Base-by-base conservation (phyloP, 2,797 vertebrate genomes). In the Nothura maculosa region DNA sequence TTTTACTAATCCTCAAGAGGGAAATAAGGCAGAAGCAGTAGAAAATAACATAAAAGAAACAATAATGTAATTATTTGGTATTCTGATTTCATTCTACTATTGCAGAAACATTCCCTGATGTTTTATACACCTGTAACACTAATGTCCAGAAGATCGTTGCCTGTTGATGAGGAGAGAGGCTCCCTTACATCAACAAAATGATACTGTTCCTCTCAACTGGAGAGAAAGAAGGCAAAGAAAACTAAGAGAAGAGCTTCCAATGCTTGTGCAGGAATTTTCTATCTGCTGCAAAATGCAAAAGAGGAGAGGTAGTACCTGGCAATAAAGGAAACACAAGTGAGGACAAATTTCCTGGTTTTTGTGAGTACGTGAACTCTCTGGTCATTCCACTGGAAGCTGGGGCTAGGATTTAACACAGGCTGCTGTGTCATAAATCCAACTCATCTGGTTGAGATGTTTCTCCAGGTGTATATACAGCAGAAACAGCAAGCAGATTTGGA, bases 31-130 rank as follows among this genome's bases (percentile, higher is more conserved):
- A 68, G 30, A 93, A 75, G 4, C 22, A 61, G 20, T 30, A 61
- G n/a, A 28, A 42, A 79, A 55, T 20, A 79, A 5, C 17, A 45
- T 43, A 52, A 72, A 81, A 42, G 32, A 80, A 72, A 18, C 6
- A 48, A 42, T 54, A 45, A 52, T 55, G 38, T 17, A 10, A 24
- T 34, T 57, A 3, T 40, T 22, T 30, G 6, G 2, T 61, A 67
- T 9, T 52, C 10, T 8, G 13, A 22, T 0, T 0, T 4, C 57
- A 57, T 67, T 28, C 19, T 52, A 20, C 8, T 9, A 4, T 81
- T 77, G 47, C 40, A 55, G n/a, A 72, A 78, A 40, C 54, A n/a
- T 60, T 74, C 54, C 6, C 40, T 85, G 15, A 4, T 60, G 3
- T 47, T 87, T 68, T 50, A 34, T 22, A 12, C 30, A 12, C 12